Evolutionary conservation across 2,888 invertebrate species (phyloP), one percentile per base, ranked within the genome.

Genomic region (Strigamia crassipes): DNA sequence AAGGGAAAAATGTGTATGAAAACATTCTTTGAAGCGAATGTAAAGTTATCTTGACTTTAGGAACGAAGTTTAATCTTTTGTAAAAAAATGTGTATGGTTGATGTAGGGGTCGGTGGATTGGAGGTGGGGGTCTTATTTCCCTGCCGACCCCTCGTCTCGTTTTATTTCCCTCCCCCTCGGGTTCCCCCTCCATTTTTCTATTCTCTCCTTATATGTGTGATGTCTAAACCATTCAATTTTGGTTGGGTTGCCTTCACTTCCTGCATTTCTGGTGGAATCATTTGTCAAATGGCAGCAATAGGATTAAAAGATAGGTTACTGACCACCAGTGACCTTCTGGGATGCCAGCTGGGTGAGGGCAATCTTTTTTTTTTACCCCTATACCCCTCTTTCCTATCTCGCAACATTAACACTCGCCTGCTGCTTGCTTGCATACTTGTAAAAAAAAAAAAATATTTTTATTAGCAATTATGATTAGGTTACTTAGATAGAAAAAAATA

Each of bases 51-150:
- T 66, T 66, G 61, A 66, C 61, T 66, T 66, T 21, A 66, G 61
- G 61, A 66, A 66, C 61, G 61, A 66, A 66, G 61, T 66, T 66
- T 66, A 66, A 66, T 66, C 61, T 66, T 66, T 66, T 66, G 61
- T 66, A 66, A 66, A 66, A 66, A 66, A 18, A 66, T 66, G 61
- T 66, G 61, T 15, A 51, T 51, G 51, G 51, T 15, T 51, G 51
- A 51, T 51, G 51, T 66, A 23, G 23, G 61, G 61, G 61, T 66
- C 61, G 61, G 21, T 66, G 61, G 61, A 66, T 66, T 21, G 61
- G 61, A 66, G 61, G 61, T 66, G 61, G 61, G 61, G 61, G 61
- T 66, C 21, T 66, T 66, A 23, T 66, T 61, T 66, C 61, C 61
- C 61, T 66, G 21, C 61, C 61, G 61, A 66, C 61, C 61, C 61